Conservation (phyloP, 53 echinoderm and acorn worm species). For the Holothuria leucospilota region DNA sequence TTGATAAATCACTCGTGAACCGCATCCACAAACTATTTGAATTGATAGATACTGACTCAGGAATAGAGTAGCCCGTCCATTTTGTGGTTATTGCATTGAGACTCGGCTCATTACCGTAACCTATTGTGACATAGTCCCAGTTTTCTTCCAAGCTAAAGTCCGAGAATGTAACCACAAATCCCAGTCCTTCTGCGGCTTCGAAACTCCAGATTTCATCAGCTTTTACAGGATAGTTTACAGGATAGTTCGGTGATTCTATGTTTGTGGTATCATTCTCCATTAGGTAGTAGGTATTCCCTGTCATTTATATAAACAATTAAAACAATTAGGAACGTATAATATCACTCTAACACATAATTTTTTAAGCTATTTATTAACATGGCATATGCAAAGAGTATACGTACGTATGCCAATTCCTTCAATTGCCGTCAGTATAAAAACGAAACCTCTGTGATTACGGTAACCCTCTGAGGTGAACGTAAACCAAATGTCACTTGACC, state of each 20-base stretch:
- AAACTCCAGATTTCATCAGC: conserved; percentile 29
- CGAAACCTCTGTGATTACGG: background rate
- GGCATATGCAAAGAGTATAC: background rate
- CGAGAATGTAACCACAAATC: conserved; percentile 12
- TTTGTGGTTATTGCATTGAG: background rate
- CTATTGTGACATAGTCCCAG: conserved; percentile 27
- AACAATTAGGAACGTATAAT: background rate
- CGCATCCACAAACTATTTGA: conserved; percentile 27
- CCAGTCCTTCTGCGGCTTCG: conserved; percentile 9
- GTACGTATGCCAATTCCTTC: conserved; percentile 16
- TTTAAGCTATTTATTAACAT: too few relatives aligned
- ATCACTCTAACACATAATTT: too few relatives aligned
- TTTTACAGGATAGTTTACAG: conserved; percentile 23
- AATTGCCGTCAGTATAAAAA: background rate
- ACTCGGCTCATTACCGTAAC: background rate
- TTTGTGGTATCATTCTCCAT: background rate
- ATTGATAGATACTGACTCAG: background rate
- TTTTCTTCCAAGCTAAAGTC: conserved; percentile 21
- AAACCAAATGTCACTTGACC: conserved; percentile 17
- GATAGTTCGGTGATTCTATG: background rate
- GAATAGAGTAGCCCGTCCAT: background rate
- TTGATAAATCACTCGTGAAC: conserved; percentile 39
- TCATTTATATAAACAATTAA: background rate
- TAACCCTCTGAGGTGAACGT: background rate
- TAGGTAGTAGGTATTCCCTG: background rate